Conservation (phyloP, 2,113 vertebrate genomes). For the Vidua macroura region DNA sequence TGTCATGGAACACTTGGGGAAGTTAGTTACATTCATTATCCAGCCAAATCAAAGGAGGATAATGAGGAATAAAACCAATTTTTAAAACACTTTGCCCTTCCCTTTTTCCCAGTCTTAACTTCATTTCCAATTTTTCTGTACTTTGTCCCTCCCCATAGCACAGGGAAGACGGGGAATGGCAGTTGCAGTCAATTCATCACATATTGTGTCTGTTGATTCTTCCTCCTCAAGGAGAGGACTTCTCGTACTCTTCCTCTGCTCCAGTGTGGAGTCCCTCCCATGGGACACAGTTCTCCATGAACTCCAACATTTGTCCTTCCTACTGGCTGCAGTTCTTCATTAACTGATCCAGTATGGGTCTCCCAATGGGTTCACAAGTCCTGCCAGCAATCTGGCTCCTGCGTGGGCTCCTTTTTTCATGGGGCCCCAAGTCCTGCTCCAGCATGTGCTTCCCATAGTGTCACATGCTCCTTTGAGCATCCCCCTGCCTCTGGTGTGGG, state of each 20-base stretch:
- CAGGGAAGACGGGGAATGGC: rapidly evolving
- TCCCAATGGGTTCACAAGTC: background rate
- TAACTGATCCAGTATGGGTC: background rate
- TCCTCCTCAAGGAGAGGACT: background rate
- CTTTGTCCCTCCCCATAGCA: background rate
- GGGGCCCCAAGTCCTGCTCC: background rate
- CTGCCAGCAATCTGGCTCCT: background rate
- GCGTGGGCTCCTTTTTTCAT: background rate
- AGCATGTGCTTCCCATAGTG: background rate
- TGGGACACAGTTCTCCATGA: background rate
- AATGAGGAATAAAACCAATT: background rate
- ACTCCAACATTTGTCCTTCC: background rate
- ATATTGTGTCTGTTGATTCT: background rate
- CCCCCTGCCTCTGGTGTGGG: background rate
- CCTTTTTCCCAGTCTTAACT: background rate
- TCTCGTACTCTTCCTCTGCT: background rate
- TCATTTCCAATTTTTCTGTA: background rate
- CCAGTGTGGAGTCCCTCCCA: background rate
- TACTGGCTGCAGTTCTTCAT: background rate
- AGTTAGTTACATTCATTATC: background rate
- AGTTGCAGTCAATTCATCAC: background rate
- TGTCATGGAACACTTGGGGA: background rate
- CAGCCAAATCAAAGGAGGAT: background rate
- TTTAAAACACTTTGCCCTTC: background rate
- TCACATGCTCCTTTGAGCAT: background rate